phyloP scores from a whole-genome alignment of 2,797 vertebrate species.

The Craterocephalus amniculus region DNA sequence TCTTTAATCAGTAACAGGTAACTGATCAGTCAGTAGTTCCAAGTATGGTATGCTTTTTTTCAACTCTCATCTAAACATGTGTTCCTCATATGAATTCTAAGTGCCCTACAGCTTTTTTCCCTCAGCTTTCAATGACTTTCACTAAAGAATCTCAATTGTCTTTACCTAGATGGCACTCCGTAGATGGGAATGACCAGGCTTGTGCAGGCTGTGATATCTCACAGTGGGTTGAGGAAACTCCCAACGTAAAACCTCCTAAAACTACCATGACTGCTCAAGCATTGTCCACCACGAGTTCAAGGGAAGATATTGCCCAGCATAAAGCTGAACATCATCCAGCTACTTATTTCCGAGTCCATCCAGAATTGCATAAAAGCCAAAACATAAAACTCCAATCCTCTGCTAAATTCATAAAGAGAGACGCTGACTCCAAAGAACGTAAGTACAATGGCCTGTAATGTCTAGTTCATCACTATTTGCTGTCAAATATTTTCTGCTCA shows the following conservation, averaged over 20 bases:
- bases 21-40: background rate
- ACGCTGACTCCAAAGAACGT: conserved; percentile 27
- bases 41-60: background rate
- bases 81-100: background rate
- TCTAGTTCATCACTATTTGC: background rate
- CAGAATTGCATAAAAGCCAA: conserved; percentile 17
- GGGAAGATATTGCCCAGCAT: conserved; percentile 6
- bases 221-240: conserved; percentile 3
- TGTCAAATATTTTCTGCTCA: too few species aligned
- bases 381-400: background rate
- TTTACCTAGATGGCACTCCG: conserved; percentile 74
- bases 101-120: background rate
- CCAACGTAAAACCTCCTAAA: background rate
- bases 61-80: background rate
- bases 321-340: background rate
- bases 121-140: background rate
- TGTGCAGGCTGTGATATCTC: conserved; percentile 68
- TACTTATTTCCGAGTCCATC: conserved; percentile 23
- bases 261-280: background rate
- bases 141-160: background rate
- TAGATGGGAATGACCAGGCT: conserved; percentile 67
- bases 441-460: conserved; percentile 2
- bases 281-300: background rate
- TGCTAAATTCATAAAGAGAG: conserved; percentile 33
- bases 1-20: conserved; percentile 75